Conservation (phyloP, 2,888 invertebrate species). For the Boloria selene region DNA sequence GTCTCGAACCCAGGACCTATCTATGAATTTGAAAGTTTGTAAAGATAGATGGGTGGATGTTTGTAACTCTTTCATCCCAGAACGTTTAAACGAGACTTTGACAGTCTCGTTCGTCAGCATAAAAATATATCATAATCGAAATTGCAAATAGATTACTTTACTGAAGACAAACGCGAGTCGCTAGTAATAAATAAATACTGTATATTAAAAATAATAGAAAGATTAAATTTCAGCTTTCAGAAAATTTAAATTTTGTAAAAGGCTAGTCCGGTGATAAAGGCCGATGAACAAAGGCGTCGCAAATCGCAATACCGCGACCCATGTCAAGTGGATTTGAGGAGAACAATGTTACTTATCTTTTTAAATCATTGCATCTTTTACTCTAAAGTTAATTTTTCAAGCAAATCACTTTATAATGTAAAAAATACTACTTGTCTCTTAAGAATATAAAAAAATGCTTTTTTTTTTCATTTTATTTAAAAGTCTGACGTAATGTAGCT, state of each 20-base stretch:
- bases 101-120: too few relatives aligned
- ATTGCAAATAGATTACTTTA: too few relatives aligned
- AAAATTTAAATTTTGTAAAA: constrained; percentile 13
- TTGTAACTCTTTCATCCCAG: too few relatives aligned
- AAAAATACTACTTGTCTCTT: neutral
- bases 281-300: constrained; percentile 22
- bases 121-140: too few relatives aligned
- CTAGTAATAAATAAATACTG: too few relatives aligned
- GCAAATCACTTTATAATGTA: neutral
- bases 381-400: constrained; percentile 3
- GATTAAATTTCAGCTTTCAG: neutral
- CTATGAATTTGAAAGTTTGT: too few relatives aligned
- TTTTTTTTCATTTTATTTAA: too few relatives aligned
- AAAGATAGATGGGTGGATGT: too few relatives aligned
- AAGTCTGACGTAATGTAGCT: too few relatives aligned
- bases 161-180: too few relatives aligned
- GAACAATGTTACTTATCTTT: constrained; percentile 26
- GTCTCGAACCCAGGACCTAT: too few relatives aligned
- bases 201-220: constrained; percentile 1
- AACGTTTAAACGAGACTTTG: too few relatives aligned
- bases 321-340: constrained; percentile 27
- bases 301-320: constrained; percentile 26
- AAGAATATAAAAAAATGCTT: neutral
- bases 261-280: constrained; percentile 19
- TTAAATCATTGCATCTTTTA: constrained; percentile 4